Base-by-base conservation (phyloP, 2,888 invertebrate species). In the Andrena marginata region DNA sequence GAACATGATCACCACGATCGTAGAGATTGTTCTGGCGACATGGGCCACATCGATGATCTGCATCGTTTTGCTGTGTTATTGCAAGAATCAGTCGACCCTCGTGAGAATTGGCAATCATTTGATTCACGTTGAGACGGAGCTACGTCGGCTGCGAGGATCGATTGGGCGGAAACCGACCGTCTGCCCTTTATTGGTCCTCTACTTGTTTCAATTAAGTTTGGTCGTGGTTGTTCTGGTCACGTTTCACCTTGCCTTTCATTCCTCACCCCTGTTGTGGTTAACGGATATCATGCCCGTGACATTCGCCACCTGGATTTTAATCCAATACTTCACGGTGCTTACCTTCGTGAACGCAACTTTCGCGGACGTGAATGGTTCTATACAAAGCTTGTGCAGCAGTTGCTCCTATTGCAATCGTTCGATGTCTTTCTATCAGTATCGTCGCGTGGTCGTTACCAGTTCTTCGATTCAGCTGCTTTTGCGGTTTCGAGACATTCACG, bases 251-350 rank as follows among this genome's bases (percentile, higher is more conserved):
- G 51, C 76, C 23, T 82, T 75, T 2, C 1, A 64, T 0, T 0
- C 59, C 0, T 6, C 2, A 5, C 13, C 56, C 3, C 0, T 64
- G 7, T 42, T 67, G 8, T 78, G 71, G 68, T 0, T 85, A 7
- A 26, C 48, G 23, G 60, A 73, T 16, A 16, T 80, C 0, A 0
- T 85, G 4, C 89, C 86, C 0, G 7, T n/a, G 0, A 54, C 65
- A 10, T 33, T 90, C 10, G 13, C 80, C 2, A 42, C 64, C 2
- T 82, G 75, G 64, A 54, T 85, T 31, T 26, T 85, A 10, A 48
- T 83, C 5, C 89, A 89, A 42, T 90, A 90, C 68, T 79, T 71
- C 31, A 20, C 82, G 0, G 62, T 85, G 1, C 54, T 89, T 0
- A 69, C 72, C 26, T 6, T 85, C 3, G 64, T 82, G 2, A 65